Conservation (phyloP, 2,888 invertebrate genomes). For the Cheilosia variabilis region DNA sequence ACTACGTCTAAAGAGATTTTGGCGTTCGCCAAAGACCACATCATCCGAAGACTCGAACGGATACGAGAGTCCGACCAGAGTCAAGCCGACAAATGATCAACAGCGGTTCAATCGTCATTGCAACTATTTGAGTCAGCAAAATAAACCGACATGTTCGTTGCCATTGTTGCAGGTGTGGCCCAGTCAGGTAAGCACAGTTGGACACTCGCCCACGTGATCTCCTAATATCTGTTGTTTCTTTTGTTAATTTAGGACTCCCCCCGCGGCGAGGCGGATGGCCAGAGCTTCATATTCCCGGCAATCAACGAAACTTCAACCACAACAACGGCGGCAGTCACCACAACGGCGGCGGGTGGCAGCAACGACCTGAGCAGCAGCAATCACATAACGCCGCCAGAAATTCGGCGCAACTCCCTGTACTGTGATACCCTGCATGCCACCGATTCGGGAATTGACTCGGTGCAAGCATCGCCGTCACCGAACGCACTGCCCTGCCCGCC, state of each 20-base stretch:
- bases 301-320: slow-evolving; percentile 82
- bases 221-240: background rate
- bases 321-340: slow-evolving; percentile 76
- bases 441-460: slow-evolving; percentile 90
- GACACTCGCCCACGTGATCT: background rate
- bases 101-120: slow-evolving; percentile 82
- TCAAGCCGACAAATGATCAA: slow-evolving; percentile 81
- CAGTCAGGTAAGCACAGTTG: slow-evolving; percentile 84
- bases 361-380: slow-evolving; percentile 58
- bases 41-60: slow-evolving; percentile 83
- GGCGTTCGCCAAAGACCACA: slow-evolving; percentile 84
- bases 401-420: slow-evolving; percentile 82
- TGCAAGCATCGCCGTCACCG: slow-evolving; percentile 87
- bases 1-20: slow-evolving; percentile 84
- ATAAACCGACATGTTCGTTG: slow-evolving; percentile 85
- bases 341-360: slow-evolving; percentile 75
- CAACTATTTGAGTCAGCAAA: slow-evolving; percentile 77
- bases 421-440: slow-evolving; percentile 85
- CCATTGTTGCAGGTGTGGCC: slow-evolving; percentile 88
- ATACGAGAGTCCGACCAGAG: slow-evolving; percentile 85
- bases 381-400: slow-evolving; percentile 69
- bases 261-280: slow-evolving; percentile 87
- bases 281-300: slow-evolving; percentile 88
- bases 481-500: slow-evolving; percentile 83
- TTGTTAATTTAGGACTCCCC: slow-evolving; percentile 86